Evolutionary conservation across 1,140 invertebrate genomes (phyloP).

Genomic region (Bombyx mandarina): DNA sequence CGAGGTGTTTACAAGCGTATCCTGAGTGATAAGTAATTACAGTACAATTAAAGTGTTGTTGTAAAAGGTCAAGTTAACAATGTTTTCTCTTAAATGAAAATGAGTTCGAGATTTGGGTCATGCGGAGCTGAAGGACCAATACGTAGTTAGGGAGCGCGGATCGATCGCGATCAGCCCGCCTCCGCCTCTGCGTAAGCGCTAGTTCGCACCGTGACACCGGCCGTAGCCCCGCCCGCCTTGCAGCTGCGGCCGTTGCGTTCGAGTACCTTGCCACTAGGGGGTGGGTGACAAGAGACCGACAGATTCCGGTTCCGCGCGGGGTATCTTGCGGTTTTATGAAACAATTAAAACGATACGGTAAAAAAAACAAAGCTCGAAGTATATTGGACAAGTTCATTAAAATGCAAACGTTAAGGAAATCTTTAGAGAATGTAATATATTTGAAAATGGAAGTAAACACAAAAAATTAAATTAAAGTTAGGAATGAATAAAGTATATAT

Average conservation of each 20-base stretch:
- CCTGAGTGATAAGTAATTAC: too few relatives aligned
- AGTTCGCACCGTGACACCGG: slow-evolving; percentile 10
- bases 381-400: slow-evolving; percentile 3
- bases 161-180: slow-evolving; percentile 24
- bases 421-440: too few relatives aligned
- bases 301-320: neutral
- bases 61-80: slow-evolving; percentile 8
- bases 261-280: neutral
- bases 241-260: slow-evolving; percentile 2
- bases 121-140: slow-evolving; percentile 11
- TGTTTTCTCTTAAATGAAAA: slow-evolving; percentile 23
- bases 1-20: too few relatives aligned
- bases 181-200: slow-evolving; percentile 18
- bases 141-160: slow-evolving; percentile 15
- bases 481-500: too few relatives aligned
- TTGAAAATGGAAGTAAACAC: too few relatives aligned
- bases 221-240: slow-evolving; percentile 7
- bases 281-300: neutral
- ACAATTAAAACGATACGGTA: too few relatives aligned
- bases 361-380: neutral
- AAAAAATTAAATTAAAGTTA: too few relatives aligned
- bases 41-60: too few relatives aligned
- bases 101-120: slow-evolving; percentile 13
- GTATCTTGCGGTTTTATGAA: neutral
- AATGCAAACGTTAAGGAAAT: too few relatives aligned